Base-by-base conservation (phyloP, 2,113 vertebrate species). In the Seriola dumerili region DNA sequence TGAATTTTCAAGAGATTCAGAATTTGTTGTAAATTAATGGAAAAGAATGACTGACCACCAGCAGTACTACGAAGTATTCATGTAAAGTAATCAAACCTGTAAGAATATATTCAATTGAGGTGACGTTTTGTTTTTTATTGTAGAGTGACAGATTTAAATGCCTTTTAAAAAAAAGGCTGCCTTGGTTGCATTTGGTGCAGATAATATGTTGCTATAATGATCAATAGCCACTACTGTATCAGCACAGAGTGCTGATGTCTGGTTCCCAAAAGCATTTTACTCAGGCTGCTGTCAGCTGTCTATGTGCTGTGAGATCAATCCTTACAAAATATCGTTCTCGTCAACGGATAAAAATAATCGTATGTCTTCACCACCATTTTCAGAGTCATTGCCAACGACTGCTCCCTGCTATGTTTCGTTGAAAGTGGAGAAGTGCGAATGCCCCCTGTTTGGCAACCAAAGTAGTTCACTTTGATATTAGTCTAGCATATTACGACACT, bases 391-490 rank as follows among this genome's bases (percentile, higher is more conserved):
- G 1, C 40, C 21, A 69, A 29, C 12, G 29, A 57, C 25, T 58
- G 17, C 61, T 29, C 46, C 25, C 25, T 2, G 36, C 50, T 25
- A 50, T 58, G 12, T 71, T 40, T 58, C 17, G 40, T 36, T 48
- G 7, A 69, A 61, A 23, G 25, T 5, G 9, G 17, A 16, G 29
- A 42, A 17, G 10, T 58, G 40, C 21, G 17, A 76, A 72, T 46
- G 10, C 38, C 40, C 55, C 32, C 21, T 40, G 46, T 61, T 73
- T 65, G 40, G 40, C 50, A 40, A 25, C 59, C n/a, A 25, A 57
- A 68, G 57, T 29, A 40, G 23, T 76, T 76, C 48, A 48, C 34
- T 59, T 46, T 42, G 32, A 71, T 70, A 29, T 63, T 34, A 69
- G 52, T 42, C 40, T 16, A 52, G 52, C 21, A 66, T 34, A 40